phyloP scores from a whole-genome alignment of 2,113 vertebrate genomes.

The Vidua chalybeata region DNA sequence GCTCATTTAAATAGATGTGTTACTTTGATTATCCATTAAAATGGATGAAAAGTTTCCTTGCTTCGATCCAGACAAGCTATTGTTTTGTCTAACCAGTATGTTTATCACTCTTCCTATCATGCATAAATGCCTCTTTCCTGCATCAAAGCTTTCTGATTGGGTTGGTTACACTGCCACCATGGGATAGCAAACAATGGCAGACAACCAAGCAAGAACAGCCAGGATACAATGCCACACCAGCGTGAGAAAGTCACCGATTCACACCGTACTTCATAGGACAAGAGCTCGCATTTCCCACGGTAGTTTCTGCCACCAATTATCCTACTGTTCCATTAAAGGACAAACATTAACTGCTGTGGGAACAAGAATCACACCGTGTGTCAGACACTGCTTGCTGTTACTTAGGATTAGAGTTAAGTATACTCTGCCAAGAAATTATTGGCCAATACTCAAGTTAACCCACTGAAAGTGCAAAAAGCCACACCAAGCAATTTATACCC shows the following conservation, averaged over 20 bases:
- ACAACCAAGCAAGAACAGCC: constrained; percentile 71
- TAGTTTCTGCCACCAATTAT: constrained; percentile 68
- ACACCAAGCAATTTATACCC: not conserved
- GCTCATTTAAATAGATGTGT: not conserved
- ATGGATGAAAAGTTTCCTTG: not conserved
- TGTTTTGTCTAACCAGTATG: constrained; percentile 10
- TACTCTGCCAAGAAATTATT: constrained; percentile 33
- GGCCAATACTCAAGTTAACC: not conserved
- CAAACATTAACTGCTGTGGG: constrained; percentile 77
- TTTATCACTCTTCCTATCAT: constrained; percentile 34
- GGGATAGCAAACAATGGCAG: constrained; percentile 77
- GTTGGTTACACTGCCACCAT: constrained; percentile 75
- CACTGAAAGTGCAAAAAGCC: not conserved
- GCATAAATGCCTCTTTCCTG: constrained; percentile 70
- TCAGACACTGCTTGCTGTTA: constrained; percentile 54
- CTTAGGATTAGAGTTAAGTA: constrained; percentile 57
- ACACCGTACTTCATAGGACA: constrained; percentile 12
- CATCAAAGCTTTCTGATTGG: constrained; percentile 64
- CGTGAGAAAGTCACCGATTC: constrained; percentile 81
- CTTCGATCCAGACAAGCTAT: not conserved
- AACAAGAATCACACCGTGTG: constrained; percentile 67
- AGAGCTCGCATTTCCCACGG: constrained; percentile 81
- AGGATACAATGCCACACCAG: constrained; percentile 71
- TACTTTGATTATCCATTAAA: not conserved
- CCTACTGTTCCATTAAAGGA: constrained; percentile 62